Percentiles rank a stretch among this genome's conserved stretches.
Conservation (phyloP, 2,888 invertebrate genomes). For the Poecilobothrus nobilitatus region DNA sequence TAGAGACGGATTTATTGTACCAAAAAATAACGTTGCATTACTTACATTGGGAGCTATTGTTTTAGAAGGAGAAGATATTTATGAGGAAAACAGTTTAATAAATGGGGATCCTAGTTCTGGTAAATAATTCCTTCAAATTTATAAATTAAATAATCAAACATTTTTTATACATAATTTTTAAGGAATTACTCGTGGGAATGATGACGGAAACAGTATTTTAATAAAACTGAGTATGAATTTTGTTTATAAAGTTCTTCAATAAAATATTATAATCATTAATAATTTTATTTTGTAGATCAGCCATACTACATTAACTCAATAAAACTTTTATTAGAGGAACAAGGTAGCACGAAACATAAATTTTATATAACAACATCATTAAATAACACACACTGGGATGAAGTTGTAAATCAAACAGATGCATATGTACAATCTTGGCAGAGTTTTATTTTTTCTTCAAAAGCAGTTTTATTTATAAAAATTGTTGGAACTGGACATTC, state of each 20-base stretch:
- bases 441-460: constrained; percentile 69
- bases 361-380: constrained; percentile 93
- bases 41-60: constrained; percentile 84
- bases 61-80: constrained; percentile 76
- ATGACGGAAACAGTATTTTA: constrained; percentile 79
- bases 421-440: constrained; percentile 93
- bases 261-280: not conserved
- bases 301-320: constrained; percentile 88
- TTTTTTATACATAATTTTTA: no score
- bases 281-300: constrained; percentile 51
- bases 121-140: not conserved
- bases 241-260: not conserved
- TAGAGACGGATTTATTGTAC: constrained; percentile 67
- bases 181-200: constrained; percentile 87
- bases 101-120: constrained; percentile 59
- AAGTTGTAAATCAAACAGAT: constrained; percentile 77
- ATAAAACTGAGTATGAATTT: constrained; percentile 66
- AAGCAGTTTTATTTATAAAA: constrained; percentile 85
- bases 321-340: constrained; percentile 83
- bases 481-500: constrained; percentile 74
- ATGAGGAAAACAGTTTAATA: constrained; percentile 84
- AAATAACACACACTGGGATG: constrained; percentile 87
- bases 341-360: constrained; percentile 92
- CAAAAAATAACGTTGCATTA: constrained; percentile 85
- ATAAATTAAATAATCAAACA: not conserved